These are phyloP conservation scores for Harpagoxenus sublaevis DNA, from an alignment of 2,888 invertebrate genomes.

Conservation along the genomic window DNA sequence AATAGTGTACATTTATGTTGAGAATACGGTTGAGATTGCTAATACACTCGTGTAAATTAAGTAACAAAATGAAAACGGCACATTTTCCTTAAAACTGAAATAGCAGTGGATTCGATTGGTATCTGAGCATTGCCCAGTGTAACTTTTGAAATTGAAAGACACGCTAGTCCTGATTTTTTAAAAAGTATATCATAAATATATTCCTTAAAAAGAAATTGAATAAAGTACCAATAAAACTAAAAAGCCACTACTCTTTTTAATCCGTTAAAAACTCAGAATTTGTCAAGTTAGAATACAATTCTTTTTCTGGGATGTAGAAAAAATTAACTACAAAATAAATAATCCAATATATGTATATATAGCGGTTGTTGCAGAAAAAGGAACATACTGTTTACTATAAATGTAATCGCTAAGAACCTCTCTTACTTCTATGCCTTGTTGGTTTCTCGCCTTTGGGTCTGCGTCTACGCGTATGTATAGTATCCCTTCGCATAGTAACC, in stretches of 20 bases:
- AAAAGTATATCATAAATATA: background rate
- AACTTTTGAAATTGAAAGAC: background rate
- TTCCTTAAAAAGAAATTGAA: background rate
- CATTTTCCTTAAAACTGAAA: background rate
- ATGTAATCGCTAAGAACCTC: background rate
- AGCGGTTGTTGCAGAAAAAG: background rate
- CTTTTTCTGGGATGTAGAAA: background rate
- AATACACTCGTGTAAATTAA: background rate
- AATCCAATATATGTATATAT: background rate
- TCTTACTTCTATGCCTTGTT: conserved; percentile 84
- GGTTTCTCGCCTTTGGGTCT: conserved; percentile 91
- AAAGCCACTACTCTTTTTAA: background rate
- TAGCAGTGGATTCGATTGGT: background rate
- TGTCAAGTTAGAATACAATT: background rate
- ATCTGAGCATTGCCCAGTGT: background rate
- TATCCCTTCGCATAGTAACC: conserved; percentile 97
- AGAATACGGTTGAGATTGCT: background rate
- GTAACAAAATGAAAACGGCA: background rate
- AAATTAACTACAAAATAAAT: background rate
- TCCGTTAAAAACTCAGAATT: background rate
- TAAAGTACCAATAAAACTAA: background rate
- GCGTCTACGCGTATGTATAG: conserved; percentile 97
- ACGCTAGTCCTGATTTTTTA: background rate
- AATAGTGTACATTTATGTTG: background rate
- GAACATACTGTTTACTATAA: background rate